phyloP scores from a whole-genome alignment of 2,797 vertebrate genomes.

The Mormyrops boulengeri region DNA sequence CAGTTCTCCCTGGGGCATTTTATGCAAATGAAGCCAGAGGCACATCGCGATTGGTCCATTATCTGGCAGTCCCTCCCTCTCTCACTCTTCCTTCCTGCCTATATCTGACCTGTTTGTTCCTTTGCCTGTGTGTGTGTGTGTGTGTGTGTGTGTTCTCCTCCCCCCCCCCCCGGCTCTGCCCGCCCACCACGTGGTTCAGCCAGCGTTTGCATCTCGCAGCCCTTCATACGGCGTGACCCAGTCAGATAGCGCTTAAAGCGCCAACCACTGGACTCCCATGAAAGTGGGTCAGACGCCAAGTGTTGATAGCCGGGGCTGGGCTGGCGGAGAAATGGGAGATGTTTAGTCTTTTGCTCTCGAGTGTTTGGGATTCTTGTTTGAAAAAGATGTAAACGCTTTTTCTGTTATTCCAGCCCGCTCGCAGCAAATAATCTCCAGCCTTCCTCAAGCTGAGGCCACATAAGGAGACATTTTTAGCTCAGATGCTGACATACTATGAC shows the following conservation, averaged over 20 bases:
- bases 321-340: background rate
- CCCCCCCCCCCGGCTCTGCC: background rate
- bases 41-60: background rate
- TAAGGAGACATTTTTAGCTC: background rate
- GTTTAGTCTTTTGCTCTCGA: conserved; percentile 17
- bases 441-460: background rate
- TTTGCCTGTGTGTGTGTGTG: background rate
- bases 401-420: background rate
- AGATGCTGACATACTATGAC: background rate
- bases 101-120: conserved; percentile 2
- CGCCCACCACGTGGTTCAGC: background rate
- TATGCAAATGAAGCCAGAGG: background rate
- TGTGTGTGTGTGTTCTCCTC: background rate
- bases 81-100: background rate
- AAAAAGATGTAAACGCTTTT: conserved; percentile 10
- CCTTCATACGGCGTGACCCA: background rate
- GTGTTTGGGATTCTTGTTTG: conserved; percentile 16
- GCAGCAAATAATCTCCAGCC: background rate
- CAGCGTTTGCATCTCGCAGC: background rate
- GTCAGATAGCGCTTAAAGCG: conserved; percentile 1
- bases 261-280: conserved; percentile 8
- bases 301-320: background rate
- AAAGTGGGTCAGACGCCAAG: conserved; percentile 15
- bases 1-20: background rate
- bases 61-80: background rate